phyloP scores from a whole-genome alignment of 2,797 vertebrate species.

The Lates japonicus region DNA sequence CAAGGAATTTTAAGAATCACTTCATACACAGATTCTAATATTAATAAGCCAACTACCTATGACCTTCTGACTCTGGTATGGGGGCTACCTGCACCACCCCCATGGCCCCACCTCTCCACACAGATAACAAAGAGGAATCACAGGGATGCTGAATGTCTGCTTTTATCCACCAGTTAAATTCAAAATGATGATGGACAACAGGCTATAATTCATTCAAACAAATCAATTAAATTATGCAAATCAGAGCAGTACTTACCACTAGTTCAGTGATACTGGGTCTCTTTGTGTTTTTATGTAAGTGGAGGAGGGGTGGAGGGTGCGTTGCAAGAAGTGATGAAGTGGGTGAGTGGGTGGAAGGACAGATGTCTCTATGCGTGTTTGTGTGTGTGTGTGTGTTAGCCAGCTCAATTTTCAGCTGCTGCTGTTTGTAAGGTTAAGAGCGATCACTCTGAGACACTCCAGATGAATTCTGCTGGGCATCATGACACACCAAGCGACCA shows the following conservation, averaged over 20 bases:
- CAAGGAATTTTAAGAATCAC: background rate
- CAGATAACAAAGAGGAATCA: background rate
- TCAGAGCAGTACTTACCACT: conserved; percentile 33
- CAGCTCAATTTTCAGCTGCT: conserved; percentile 48
- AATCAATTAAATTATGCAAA: conserved; percentile 74
- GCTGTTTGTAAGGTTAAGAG: conserved; percentile 43
- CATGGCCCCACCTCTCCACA: no score
- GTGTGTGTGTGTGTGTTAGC: conserved; percentile 2
- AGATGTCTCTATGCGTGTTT: conserved; percentile 20
- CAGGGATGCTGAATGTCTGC: background rate
- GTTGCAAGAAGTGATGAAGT: conserved; percentile 4
- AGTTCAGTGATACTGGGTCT: background rate
- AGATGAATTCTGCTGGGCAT: conserved; percentile 38
- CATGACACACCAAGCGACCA: conserved; percentile 24
- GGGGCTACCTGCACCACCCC: background rate
- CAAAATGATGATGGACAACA: conserved; percentile 13
- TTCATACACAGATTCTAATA: background rate
- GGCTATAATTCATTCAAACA: conserved; percentile 46
- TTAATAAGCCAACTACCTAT: background rate
- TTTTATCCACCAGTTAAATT: conserved; percentile 24
- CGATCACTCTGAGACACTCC: conserved; percentile 50
- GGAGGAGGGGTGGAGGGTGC: conserved; percentile 19
- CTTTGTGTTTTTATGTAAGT: conserved; percentile 17
- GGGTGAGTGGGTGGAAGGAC: conserved; percentile 55
- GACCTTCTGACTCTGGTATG: background rate